phyloP scores from a whole-genome alignment of 1,140 invertebrate genomes.

The Drosophila kanapiae region DNA sequence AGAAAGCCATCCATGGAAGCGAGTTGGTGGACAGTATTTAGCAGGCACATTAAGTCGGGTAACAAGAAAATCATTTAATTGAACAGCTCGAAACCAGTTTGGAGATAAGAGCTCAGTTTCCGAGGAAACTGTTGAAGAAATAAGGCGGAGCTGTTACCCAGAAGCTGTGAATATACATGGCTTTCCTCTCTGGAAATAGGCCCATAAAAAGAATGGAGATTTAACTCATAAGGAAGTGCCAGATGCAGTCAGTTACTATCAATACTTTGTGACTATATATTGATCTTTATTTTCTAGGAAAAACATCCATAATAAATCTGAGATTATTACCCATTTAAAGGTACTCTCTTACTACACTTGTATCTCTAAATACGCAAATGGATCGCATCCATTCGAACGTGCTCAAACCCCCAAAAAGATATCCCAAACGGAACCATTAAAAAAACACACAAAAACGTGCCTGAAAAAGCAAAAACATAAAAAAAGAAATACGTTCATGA shows the following conservation, averaged over 20 bases:
- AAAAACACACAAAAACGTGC: slow-evolving; percentile 41
- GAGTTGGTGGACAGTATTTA: slow-evolving; percentile 49
- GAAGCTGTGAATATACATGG: slow-evolving; percentile 38
- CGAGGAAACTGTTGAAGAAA: neutral
- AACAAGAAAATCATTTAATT: slow-evolving; percentile 59
- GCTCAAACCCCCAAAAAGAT: slow-evolving; percentile 13
- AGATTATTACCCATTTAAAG: slow-evolving; percentile 1
- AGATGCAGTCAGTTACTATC: neutral
- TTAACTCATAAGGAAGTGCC: neutral
- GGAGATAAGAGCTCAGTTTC: slow-evolving; percentile 10
- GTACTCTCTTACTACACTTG: too few relatives aligned
- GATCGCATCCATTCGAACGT: slow-evolving; percentile 14
- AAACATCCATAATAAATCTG: too few relatives aligned
- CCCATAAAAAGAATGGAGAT: slow-evolving; percentile 8
- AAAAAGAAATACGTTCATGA: slow-evolving; percentile 30
- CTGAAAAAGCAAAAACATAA: slow-evolving; percentile 27
- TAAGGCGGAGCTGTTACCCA: slow-evolving; percentile 25
- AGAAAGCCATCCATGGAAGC: neutral
- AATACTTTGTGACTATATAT: neutral
- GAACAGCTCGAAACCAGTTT: slow-evolving; percentile 38
- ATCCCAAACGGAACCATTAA: slow-evolving; percentile 24
- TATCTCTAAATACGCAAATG: slow-evolving; percentile 16
- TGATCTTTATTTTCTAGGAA: neutral
- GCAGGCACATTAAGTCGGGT: slow-evolving; percentile 60
- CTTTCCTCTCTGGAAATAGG: neutral